A percentile compares a stretch with the other conserved stretches of the same genome.
Conservation (phyloP, 1,140 invertebrate species). For the Hyposmocoma kahamanoa region DNA sequence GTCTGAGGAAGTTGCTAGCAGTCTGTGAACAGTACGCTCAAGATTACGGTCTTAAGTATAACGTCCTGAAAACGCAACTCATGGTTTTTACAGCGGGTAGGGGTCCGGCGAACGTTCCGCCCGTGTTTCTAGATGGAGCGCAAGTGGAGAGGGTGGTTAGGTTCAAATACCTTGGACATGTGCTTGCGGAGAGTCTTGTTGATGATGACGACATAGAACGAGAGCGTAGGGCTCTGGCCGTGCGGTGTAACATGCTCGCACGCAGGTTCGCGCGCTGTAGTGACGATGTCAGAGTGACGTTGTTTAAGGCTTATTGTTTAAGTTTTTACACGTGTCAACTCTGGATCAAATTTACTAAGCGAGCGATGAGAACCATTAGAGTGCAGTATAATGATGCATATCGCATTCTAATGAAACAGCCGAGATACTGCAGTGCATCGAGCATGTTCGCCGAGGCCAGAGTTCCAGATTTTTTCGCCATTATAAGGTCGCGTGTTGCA, state of each 20-base stretch:
- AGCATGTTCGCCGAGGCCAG: neutral
- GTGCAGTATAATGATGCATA: slow-evolving; percentile 1
- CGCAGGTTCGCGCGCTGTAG: neutral
- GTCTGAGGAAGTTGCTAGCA: neutral
- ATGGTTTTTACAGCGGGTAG: neutral
- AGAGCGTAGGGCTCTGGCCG: neutral
- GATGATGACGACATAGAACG: neutral
- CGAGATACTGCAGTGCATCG: neutral
- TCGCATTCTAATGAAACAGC: neutral
- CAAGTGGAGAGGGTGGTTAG: neutral
- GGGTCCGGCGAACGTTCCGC: neutral
- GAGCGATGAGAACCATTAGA: neutral
- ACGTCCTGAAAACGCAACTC: neutral
- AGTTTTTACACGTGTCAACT: neutral
- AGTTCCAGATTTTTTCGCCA: too few relatives aligned
- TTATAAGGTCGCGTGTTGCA: too few relatives aligned
- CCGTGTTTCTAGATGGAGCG: neutral
- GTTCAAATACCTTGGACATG: slow-evolving; percentile 1
- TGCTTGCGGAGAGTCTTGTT: neutral
- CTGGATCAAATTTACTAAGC: neutral
- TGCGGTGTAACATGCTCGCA: slow-evolving; percentile 1
- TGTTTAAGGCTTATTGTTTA: slow-evolving; percentile 1
- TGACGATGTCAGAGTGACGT: neutral
- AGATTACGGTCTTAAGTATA: neutral
- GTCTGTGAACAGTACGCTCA: neutral